Evolutionary conservation across 2,797 vertebrate genomes (phyloP).

Genomic region (Melanotaenia trifasciata): DNA sequence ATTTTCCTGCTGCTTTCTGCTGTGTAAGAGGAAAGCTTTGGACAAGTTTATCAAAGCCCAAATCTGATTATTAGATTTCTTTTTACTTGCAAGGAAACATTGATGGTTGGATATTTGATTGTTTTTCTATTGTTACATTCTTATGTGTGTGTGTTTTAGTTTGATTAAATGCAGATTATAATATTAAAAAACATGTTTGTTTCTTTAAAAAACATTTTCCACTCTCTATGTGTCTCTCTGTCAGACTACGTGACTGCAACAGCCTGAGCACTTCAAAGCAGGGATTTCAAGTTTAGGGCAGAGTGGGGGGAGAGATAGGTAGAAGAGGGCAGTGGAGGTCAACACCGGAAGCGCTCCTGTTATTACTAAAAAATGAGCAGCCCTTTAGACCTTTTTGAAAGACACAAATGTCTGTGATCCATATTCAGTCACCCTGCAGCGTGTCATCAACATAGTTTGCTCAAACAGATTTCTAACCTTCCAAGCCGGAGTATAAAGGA

Average conservation of each 20-base stretch:
- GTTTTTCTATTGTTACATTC: neutral
- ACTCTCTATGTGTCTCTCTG: conserved; percentile 17
- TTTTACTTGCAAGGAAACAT: no score
- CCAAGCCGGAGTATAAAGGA: neutral
- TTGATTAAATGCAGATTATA: neutral
- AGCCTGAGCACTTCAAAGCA: conserved; percentile 56
- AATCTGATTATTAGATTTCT: no score
- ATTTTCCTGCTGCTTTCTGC: neutral
- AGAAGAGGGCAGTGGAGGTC: conserved; percentile 55
- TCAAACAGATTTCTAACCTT: conserved; percentile 26
- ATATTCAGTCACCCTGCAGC: conserved; percentile 70
- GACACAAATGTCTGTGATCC: conserved; percentile 75
- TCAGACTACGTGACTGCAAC: conserved; percentile 36
- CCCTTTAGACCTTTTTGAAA: conserved; percentile 66
- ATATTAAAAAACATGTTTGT: conserved; percentile 12
- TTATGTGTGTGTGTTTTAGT: neutral
- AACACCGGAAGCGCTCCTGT: conserved; percentile 74
- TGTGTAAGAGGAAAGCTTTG: neutral
- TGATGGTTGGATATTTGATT: no score
- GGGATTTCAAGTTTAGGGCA: conserved; percentile 39
- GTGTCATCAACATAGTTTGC: conserved; percentile 25
- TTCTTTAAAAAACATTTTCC: conserved; percentile 14
- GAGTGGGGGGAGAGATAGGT: conserved; percentile 21
- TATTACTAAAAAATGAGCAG: conserved; percentile 78
- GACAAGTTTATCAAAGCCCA: no score